These are phyloP conservation scores for Neocrepidodera transversa DNA, from an alignment of 2,888 invertebrate genomes.

Conservation along the genomic window DNA sequence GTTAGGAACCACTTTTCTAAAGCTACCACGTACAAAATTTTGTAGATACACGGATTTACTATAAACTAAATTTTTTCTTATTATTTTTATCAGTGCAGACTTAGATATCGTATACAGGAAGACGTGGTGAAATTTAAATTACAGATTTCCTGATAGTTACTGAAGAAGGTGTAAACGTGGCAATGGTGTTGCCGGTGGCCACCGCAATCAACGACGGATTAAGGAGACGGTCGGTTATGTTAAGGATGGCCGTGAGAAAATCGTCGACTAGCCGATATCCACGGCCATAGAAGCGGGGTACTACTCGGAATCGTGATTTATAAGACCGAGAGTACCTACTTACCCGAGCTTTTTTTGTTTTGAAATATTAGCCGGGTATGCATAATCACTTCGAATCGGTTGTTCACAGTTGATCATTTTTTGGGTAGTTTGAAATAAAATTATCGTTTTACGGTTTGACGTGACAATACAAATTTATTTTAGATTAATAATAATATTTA, in stretches of 20 bases:
- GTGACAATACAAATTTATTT: neutral
- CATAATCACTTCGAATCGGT: slow-evolving; percentile 25
- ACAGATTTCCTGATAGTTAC: too few relatives aligned
- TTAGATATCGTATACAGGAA: too few relatives aligned
- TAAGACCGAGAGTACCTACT: slow-evolving; percentile 23
- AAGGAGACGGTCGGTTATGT: slow-evolving; percentile 12
- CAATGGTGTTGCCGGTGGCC: neutral
- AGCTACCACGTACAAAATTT: too few relatives aligned
- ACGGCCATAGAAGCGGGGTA: neutral
- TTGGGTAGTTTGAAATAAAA: neutral
- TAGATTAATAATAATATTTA: too few relatives aligned
- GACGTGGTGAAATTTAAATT: too few relatives aligned
- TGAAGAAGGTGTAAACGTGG: neutral
- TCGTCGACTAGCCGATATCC: slow-evolving; percentile 18
- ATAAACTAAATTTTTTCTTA: too few relatives aligned
- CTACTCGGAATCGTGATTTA: slow-evolving; percentile 31
- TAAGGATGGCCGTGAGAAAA: slow-evolving; percentile 32
- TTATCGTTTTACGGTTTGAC: slow-evolving; percentile 11
- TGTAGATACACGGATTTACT: too few relatives aligned
- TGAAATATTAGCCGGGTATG: slow-evolving; percentile 25
- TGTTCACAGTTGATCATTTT: slow-evolving; percentile 14
- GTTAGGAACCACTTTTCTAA: too few relatives aligned
- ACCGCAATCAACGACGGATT: slow-evolving; percentile 29
- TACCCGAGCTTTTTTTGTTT: slow-evolving; percentile 19
- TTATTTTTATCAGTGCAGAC: too few relatives aligned